Percentiles rank a stretch among this genome's conserved stretches.
Evolutionary conservation across 2,888 invertebrate genomes (phyloP).

Genomic region (Ypsolopha sequella): DNA sequence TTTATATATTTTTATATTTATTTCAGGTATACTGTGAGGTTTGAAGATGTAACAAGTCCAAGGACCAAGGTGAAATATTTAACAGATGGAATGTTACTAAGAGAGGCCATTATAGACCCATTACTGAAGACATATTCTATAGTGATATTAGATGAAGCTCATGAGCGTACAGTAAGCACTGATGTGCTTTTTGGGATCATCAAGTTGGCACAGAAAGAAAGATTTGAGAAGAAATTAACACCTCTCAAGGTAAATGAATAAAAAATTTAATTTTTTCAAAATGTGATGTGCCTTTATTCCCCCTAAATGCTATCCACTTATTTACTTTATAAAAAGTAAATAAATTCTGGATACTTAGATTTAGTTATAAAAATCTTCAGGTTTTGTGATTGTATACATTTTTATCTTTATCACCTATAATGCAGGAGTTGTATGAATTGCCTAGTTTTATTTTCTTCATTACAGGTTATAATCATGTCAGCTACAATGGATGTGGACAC

Average conservation of each 20-base stretch:
- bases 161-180: slow-evolving; percentile 94
- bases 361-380: too few species aligned
- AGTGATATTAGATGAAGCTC: slow-evolving; percentile 94
- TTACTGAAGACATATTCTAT: slow-evolving; percentile 82
- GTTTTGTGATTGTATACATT: too few species aligned
- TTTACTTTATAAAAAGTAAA: too few species aligned
- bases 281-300: too few species aligned
- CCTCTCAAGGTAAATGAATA: slow-evolving; percentile 73
- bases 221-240: slow-evolving; percentile 69
- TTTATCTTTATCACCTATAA: neutral
- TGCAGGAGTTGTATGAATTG: too few species aligned
- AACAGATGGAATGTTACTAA: slow-evolving; percentile 94
- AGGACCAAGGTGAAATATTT: slow-evolving; percentile 90
- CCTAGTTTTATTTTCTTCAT: slow-evolving; percentile 9
- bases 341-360: too few species aligned
- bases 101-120: slow-evolving; percentile 89
- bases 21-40: slow-evolving; percentile 84
- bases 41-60: slow-evolving; percentile 88
- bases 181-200: slow-evolving; percentile 95
- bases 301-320: too few species aligned
- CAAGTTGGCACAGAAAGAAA: slow-evolving; percentile 84
- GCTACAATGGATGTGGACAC: slow-evolving; percentile 97
- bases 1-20: too few species aligned
- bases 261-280: neutral
- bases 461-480: slow-evolving; percentile 89